Evolutionary conservation across 2,888 invertebrate genomes (phyloP).

Genomic region (Amphimallon solstitiale): DNA sequence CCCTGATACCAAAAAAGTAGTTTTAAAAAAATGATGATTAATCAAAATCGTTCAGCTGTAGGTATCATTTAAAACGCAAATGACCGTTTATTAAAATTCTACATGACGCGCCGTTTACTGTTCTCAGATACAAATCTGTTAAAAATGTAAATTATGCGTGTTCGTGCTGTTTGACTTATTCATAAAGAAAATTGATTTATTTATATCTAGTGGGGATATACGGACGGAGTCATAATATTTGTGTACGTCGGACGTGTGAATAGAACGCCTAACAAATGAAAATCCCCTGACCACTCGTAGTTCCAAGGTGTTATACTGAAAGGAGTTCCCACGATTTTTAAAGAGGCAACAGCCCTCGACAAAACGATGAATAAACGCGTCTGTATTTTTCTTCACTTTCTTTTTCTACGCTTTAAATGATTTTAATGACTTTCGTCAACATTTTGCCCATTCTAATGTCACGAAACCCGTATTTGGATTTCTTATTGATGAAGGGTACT

Average conservation of each 20-base stretch:
- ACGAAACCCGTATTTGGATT: no score
- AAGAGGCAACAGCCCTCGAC: conserved; percentile 17
- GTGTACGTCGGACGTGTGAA: conserved; percentile 18
- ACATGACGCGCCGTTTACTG: conserved; percentile 19
- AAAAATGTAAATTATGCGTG: conserved; percentile 30
- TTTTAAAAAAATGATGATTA: no score
- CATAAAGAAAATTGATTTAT: conserved; percentile 31
- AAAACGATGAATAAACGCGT: conserved; percentile 1
- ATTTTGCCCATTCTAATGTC: neutral
- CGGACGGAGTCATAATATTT: conserved; percentile 26
- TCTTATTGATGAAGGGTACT: no score
- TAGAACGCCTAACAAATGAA: conserved; percentile 16
- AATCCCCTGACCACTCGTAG: conserved; percentile 15
- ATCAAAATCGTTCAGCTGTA: conserved; percentile 19
- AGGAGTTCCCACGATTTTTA: conserved; percentile 23
- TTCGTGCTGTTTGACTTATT: conserved; percentile 25
- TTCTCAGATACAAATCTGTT: conserved; percentile 29
- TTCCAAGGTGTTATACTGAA: neutral
- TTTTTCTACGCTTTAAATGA: conserved; percentile 9
- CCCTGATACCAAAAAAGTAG: no score
- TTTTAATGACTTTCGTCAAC: conserved; percentile 13
- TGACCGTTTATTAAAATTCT: conserved; percentile 28
- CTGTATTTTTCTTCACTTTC: neutral
- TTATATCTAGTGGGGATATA: conserved; percentile 23
- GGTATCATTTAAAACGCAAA: conserved; percentile 28